Evolutionary conservation across 2,113 vertebrate species (phyloP).

Genomic region (Pipa parva): DNA sequence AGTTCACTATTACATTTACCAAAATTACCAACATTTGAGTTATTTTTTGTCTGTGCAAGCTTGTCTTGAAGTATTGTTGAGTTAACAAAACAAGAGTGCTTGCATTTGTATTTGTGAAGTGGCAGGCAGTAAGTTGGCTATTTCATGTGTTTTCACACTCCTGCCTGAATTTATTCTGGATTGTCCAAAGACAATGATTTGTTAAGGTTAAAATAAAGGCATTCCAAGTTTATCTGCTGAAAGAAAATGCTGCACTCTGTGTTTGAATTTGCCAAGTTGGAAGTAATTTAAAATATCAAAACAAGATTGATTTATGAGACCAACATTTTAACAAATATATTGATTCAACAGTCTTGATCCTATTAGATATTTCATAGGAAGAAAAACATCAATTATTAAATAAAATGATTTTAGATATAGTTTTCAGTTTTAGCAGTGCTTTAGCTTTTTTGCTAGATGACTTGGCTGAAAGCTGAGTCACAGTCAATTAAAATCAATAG

Average conservation of each 20-base stretch:
- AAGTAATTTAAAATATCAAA: not conserved
- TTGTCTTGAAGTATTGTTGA: slow-evolving; percentile 48
- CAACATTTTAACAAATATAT: not conserved
- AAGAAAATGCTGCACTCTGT: not conserved
- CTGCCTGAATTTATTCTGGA: slow-evolving; percentile 31
- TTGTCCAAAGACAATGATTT: slow-evolving; percentile 11
- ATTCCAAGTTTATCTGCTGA: not conserved
- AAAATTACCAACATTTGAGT: slow-evolving; percentile 61
- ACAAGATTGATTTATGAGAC: not conserved
- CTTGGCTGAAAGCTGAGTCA: not conserved
- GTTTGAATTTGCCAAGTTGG: not conserved
- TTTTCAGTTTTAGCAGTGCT: too few species aligned
- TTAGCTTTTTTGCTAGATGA: too few species aligned
- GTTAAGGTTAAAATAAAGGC: slow-evolving; percentile 1
- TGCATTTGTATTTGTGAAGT: slow-evolving; percentile 46
- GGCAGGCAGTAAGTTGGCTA: slow-evolving; percentile 40
- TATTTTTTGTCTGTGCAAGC: slow-evolving; percentile 44
- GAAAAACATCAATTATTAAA: too few species aligned
- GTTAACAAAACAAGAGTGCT: slow-evolving; percentile 50
- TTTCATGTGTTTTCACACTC: slow-evolving; percentile 36
- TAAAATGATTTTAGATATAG: too few species aligned
- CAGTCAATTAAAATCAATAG: not conserved
- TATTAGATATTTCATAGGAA: not conserved
- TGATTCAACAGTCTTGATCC: not conserved
- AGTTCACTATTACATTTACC: slow-evolving; percentile 60